Evolutionary conservation across 2,888 invertebrate species (phyloP).

Genomic region (Drosophila leonis): DNA sequence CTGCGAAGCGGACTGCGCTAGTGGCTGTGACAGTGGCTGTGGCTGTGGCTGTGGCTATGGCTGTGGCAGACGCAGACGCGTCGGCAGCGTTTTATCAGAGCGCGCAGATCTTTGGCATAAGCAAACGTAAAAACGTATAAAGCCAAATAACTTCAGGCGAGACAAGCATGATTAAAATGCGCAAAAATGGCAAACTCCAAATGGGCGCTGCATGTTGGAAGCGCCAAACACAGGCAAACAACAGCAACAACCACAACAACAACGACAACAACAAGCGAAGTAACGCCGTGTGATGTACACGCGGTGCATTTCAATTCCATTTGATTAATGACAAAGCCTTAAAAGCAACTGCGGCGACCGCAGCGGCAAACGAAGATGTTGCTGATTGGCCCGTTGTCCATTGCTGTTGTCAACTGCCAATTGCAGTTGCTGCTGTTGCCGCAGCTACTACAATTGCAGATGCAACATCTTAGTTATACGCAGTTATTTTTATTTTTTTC

Average conservation of each 20-base stretch:
- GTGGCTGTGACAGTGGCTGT: slow-evolving; percentile 1
- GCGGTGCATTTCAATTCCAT: slow-evolving; percentile 81
- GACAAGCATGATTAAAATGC: slow-evolving; percentile 80
- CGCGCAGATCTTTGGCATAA: slow-evolving; percentile 69
- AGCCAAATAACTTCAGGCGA: slow-evolving; percentile 78
- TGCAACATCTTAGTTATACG: slow-evolving; percentile 53
- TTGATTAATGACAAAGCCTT: slow-evolving; percentile 80
- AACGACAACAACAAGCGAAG: slow-evolving; percentile 42
- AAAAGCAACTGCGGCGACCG: slow-evolving; percentile 70
- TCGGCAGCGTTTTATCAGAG: slow-evolving; percentile 65
- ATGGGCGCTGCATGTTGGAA: slow-evolving; percentile 76
- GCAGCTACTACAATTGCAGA: slow-evolving; percentile 36
- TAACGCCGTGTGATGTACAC: slow-evolving; percentile 75
- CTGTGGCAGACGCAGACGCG: slow-evolving; percentile 31
- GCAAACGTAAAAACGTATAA: slow-evolving; percentile 61
- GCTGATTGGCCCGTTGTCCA: slow-evolving; percentile 73
- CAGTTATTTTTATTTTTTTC: slow-evolving; percentile 16
- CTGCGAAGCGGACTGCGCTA: slow-evolving; percentile 6
- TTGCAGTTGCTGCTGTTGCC: slow-evolving; percentile 37
- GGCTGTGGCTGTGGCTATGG: not conserved
- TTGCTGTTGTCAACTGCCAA: slow-evolving; percentile 53
- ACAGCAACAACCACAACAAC: slow-evolving; percentile 35
- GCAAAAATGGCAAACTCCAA: slow-evolving; percentile 79
- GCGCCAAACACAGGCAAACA: slow-evolving; percentile 58
- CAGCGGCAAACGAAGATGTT: slow-evolving; percentile 69